These are phyloP conservation scores for Amphiprion percula DNA, from an alignment of 2,113 vertebrate genomes.

Conservation along the genomic window DNA sequence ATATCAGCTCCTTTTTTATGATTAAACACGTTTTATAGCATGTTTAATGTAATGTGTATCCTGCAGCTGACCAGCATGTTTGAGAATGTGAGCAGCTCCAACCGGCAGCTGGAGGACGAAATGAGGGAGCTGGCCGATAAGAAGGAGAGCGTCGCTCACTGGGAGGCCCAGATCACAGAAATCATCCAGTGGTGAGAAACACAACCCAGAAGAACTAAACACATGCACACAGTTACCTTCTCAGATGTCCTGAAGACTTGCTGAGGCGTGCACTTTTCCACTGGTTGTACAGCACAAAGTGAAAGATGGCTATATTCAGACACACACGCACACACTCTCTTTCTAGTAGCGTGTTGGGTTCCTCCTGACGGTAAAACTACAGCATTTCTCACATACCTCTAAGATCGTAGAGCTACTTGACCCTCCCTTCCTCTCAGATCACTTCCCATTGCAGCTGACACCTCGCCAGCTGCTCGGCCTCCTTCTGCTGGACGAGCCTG, in stretches of 20 bases:
- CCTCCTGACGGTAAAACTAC: slow-evolving; percentile 25
- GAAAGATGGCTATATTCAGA: not conserved
- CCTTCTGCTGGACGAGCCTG: slow-evolving; percentile 59
- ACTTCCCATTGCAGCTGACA: slow-evolving; percentile 75
- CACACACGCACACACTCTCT: not conserved
- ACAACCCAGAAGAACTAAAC: not conserved
- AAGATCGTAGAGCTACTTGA: slow-evolving; percentile 53
- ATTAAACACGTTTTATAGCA: not conserved
- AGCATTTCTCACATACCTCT: slow-evolving; percentile 63
- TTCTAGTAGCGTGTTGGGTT: slow-evolving; percentile 39
- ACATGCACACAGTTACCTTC: not conserved
- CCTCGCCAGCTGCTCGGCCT: slow-evolving; percentile 71
- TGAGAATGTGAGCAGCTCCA: slow-evolving; percentile 89
- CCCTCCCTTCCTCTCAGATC: slow-evolving; percentile 71
- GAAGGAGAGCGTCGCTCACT: slow-evolving; percentile 97
- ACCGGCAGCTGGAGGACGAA: slow-evolving; percentile 94
- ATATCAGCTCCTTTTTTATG: too few species aligned
- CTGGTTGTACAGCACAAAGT: not conserved
- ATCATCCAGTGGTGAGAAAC: slow-evolving; percentile 98
- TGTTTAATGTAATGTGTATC: slow-evolving; percentile 2
- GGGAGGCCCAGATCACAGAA: slow-evolving; percentile 99
- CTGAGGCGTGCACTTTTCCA: not conserved
- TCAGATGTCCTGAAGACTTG: slow-evolving; percentile 8
- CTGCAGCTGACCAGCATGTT: slow-evolving; percentile 89
- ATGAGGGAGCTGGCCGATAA: slow-evolving; percentile 95